phyloP scores from a whole-genome alignment of 2,113 vertebrate genomes.

The Pipra filicauda region DNA sequence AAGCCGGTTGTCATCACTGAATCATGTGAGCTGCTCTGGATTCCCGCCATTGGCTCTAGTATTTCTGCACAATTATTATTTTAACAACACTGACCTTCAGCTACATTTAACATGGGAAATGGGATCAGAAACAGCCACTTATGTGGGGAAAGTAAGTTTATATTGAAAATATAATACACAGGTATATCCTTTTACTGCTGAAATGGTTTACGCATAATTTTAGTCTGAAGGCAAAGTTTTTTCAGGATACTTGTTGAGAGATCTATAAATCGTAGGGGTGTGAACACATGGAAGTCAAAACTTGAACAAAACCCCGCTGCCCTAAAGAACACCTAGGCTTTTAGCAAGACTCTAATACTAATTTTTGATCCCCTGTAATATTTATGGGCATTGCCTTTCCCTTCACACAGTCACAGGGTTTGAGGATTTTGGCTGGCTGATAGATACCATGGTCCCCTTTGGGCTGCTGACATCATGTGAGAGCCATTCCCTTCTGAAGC shows the following conservation, averaged over 20 bases:
- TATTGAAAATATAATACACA: neutral
- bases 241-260: neutral
- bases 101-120: neutral
- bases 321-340: neutral
- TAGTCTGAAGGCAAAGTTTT: neutral
- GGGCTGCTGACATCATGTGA: neutral
- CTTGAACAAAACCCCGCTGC: neutral
- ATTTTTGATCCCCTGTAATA: neutral
- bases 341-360: neutral
- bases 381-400: neutral
- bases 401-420: neutral
- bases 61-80: neutral
- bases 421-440: neutral
- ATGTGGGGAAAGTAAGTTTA: neutral
- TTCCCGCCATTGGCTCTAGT: neutral
- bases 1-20: neutral
- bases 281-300: neutral
- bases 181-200: neutral
- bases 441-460: neutral
- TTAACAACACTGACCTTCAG: neutral
- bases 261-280: neutral
- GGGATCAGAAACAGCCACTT: neutral
- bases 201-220: neutral
- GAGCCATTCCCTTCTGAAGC: neutral
- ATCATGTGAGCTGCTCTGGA: constrained; percentile 25